Conservation (phyloP, 2,797 vertebrate genomes). For the Sternarchorhynchus goeldii region DNA sequence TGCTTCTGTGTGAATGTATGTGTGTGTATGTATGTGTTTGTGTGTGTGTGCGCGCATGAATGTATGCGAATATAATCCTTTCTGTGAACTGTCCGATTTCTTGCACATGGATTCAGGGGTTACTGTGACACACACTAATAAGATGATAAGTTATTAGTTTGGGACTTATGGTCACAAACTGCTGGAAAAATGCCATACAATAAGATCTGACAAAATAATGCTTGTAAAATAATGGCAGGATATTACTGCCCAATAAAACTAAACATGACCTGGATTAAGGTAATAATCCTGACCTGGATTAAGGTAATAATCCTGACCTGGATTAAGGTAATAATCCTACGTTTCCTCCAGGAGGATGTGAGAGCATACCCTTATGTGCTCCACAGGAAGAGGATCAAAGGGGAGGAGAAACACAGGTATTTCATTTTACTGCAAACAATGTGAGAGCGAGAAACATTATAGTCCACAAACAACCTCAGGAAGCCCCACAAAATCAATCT, state of each 20-base stretch:
- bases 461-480: not conserved
- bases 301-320: slow-evolving; percentile 17
- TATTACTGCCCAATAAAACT: slow-evolving; percentile 45
- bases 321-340: slow-evolving; percentile 48
- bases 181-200: slow-evolving; percentile 32
- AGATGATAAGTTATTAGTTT: slow-evolving; percentile 40
- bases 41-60: slow-evolving; percentile 25
- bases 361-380: slow-evolving; percentile 20
- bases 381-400: slow-evolving; percentile 2
- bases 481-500: not conserved
- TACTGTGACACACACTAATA: slow-evolving; percentile 28
- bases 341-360: slow-evolving; percentile 33
- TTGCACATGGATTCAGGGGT: slow-evolving; percentile 33
- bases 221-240: slow-evolving; percentile 29
- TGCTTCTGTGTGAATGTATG: not conserved
- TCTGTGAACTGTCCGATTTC: slow-evolving; percentile 23
- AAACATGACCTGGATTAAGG: slow-evolving; percentile 26
- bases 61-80: slow-evolving; percentile 41
- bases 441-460: slow-evolving; percentile 24
- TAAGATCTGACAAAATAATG: slow-evolving; percentile 40
- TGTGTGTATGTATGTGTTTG: too few species aligned
- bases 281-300: slow-evolving; percentile 25
- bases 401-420: slow-evolving; percentile 18
- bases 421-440: slow-evolving; percentile 34
- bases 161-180: slow-evolving; percentile 31